Base-by-base conservation (phyloP, 1,140 invertebrate genomes). In the Meloidogyne hapla region DNA sequence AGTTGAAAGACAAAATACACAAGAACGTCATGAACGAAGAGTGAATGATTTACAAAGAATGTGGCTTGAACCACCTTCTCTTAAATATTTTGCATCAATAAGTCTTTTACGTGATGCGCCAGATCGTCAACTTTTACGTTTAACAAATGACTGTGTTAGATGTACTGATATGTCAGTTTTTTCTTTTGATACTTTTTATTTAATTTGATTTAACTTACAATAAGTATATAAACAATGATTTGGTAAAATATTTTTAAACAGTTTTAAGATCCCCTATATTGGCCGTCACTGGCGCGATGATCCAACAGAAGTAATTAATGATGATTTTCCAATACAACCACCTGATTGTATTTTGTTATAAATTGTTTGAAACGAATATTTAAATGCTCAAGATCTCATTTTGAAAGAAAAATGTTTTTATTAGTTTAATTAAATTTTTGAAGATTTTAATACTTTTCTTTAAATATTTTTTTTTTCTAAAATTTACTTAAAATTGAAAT, bases 21-120 rank as follows among this genome's bases (percentile, higher is more conserved):
- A 83, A 38, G 80, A 85, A 10, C 61, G 75, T 5, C 26, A 78
- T 2, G 83, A 83, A 38, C 69, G 45, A 1, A 79, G 88, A 18
- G 87, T 83, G 1, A 84, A 86, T 69, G 63, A 81, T 42, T 68
- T 88, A 0, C 86, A 81, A 25, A 82, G 83, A 66, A 88, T 93
- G 69, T 95, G 93, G 93, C 86, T 94, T 63, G 91, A 90, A 79
- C 91, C 94, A 87, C 93, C 93, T 72, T 93, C 92, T 88, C 89
- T 95, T 66, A 91, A 91, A 85, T 92, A 94, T 71, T 62, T 79
- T 21, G 63, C 77, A 13, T 28, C 69, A 26, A 67, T 15, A 8
- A 26, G 40, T 48, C 9, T 77, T 23, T 48, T 75, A 21, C n/a
- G 8, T 56, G n/a, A 56, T 56, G 48, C 18, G 12, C 18, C 18